Conservation (phyloP, 1,140 invertebrate species). For the Aleiodes sp. region DNA sequence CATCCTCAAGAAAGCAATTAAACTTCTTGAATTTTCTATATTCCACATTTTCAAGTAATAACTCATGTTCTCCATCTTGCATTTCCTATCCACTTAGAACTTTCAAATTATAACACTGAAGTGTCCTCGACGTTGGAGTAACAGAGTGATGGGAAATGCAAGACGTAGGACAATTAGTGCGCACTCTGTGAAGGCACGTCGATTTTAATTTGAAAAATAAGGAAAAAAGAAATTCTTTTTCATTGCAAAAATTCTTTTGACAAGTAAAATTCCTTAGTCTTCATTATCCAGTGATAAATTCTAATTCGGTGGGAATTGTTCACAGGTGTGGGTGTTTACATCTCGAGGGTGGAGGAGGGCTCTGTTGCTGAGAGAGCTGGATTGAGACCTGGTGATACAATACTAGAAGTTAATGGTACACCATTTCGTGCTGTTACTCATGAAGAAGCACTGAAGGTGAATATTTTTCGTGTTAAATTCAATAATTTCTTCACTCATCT, state of each 20-base stretch:
- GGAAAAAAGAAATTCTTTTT: too few species aligned
- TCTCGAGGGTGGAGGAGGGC: conserved; percentile 86
- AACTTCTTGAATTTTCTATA: too few species aligned
- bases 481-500: conserved; percentile 3
- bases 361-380: conserved; percentile 86
- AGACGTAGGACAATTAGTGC: conserved; percentile 7
- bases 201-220: too few species aligned
- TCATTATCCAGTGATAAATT: neutral
- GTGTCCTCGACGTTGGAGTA: too few species aligned
- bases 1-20: too few species aligned
- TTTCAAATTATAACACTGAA: neutral
- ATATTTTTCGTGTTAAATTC: too few species aligned
- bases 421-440: conserved; percentile 87
- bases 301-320: conserved; percentile 52
- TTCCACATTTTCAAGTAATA: too few species aligned
- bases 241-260: too few species aligned
- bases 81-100: neutral
- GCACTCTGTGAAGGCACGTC: neutral
- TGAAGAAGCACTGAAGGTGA: conserved; percentile 88
- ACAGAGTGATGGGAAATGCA: neutral
- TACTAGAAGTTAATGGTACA: conserved; percentile 88
- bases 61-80: too few species aligned
- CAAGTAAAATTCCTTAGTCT: too few species aligned
- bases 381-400: conserved; percentile 86
- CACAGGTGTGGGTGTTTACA: conserved; percentile 85